phyloP scores from a whole-genome alignment of 2,797 vertebrate genomes.

The Chloroceryle inda region DNA sequence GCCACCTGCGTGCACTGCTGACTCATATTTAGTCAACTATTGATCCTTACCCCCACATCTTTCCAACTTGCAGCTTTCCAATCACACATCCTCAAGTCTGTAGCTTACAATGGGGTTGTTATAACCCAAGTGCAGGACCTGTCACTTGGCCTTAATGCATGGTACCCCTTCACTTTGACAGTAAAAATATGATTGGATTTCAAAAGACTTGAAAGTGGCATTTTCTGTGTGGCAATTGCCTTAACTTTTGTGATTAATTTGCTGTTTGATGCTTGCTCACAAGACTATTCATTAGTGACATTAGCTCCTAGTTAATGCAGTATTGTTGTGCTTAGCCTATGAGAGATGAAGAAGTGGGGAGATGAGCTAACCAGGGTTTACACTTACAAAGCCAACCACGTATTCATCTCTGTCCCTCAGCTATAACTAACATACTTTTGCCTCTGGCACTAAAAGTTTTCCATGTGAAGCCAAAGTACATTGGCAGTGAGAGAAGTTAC shows the following conservation, averaged over 20 bases:
- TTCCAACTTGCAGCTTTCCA: no score
- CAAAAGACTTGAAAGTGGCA: background rate
- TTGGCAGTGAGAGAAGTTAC: constrained; percentile 27
- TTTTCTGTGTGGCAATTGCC: background rate
- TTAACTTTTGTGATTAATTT: background rate
- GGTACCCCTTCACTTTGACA: background rate
- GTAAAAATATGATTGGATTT: background rate
- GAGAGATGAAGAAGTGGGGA: background rate
- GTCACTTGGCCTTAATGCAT: background rate
- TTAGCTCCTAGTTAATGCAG: background rate
- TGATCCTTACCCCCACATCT: no score
- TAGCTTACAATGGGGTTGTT: no score
- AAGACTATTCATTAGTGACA: background rate
- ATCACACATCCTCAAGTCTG: no score
- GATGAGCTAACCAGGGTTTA: background rate
- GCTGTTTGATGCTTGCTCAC: background rate
- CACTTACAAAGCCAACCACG: background rate
- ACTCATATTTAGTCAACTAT: no score
- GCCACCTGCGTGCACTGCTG: no score
- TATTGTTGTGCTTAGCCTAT: background rate
- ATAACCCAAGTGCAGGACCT: no score
- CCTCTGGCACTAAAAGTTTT: constrained; percentile 12
- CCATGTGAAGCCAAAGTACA: constrained; percentile 14
- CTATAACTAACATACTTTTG: constrained; percentile 13
- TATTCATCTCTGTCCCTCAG: background rate